A percentile compares a stretch with the other conserved stretches of the same genome.
Conservation (phyloP, 2,888 invertebrate genomes). For the Acleris laterana region DNA sequence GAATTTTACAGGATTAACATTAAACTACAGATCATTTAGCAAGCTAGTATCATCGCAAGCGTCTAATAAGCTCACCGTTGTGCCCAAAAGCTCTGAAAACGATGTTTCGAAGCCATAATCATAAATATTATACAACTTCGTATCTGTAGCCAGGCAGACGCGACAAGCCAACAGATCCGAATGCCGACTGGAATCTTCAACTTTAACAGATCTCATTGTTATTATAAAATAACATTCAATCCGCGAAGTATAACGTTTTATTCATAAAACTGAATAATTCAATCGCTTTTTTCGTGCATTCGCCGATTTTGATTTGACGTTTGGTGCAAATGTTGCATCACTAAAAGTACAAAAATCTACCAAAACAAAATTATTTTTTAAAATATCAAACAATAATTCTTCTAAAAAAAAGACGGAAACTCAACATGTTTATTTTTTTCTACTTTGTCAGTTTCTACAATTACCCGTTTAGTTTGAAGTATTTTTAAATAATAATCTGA, state of each 20-base stretch:
- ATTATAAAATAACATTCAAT: not conserved
- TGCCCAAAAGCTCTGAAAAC: conserved; percentile 28
- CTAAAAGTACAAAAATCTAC: too few species aligned
- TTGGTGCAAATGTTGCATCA: too few species aligned
- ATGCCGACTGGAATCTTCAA: conserved; percentile 7
- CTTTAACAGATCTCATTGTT: conserved; percentile 16
- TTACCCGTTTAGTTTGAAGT: too few species aligned
- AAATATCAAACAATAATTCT: too few species aligned
- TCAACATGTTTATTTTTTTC: too few species aligned
- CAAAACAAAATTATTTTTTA: too few species aligned
- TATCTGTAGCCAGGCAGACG: conserved; percentile 27
- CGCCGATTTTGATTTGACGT: not conserved
- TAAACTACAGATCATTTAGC: not conserved
- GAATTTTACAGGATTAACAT: not conserved
- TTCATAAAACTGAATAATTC: conserved; percentile 15
- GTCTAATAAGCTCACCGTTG: conserved; percentile 12
- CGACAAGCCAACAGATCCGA: conserved; percentile 25
- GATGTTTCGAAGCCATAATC: conserved; percentile 9
- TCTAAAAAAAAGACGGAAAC: too few species aligned
- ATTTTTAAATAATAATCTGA: too few species aligned
- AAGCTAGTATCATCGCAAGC: not conserved
- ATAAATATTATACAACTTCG: conserved; percentile 28
- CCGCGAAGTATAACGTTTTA: not conserved
- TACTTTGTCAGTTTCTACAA: too few species aligned
- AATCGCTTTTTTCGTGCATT: not conserved